phyloP scores from a whole-genome alignment of 2,113 vertebrate species.

The Hippocampus barbouri region DNA sequence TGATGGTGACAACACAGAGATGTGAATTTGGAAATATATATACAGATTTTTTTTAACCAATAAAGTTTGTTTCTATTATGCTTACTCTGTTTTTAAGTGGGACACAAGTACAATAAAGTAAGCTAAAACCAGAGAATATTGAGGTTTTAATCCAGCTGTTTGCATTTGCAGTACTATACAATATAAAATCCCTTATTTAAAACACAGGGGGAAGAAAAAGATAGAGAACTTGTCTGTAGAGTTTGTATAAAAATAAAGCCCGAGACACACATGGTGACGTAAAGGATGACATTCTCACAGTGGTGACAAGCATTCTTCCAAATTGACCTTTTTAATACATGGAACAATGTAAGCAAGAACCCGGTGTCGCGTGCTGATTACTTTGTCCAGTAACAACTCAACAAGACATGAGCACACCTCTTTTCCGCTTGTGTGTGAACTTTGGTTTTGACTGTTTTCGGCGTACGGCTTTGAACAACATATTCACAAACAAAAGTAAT shows the following conservation, averaged over 20 bases:
- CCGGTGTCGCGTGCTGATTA: slow-evolving; percentile 32
- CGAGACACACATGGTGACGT: slow-evolving; percentile 24
- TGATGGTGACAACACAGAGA: slow-evolving; percentile 26
- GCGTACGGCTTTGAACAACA: slow-evolving; percentile 27
- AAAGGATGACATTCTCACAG: slow-evolving; percentile 12
- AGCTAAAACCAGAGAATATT: slow-evolving; percentile 13
- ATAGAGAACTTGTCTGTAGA: slow-evolving; percentile 57
- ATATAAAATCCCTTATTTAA: slow-evolving; percentile 68
- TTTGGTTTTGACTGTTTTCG: slow-evolving; percentile 68
- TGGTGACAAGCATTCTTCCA: slow-evolving; percentile 11
- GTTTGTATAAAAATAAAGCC: slow-evolving; percentile 27
- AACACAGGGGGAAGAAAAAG: slow-evolving; percentile 33
- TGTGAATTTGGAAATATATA: slow-evolving; percentile 16
- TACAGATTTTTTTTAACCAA: slow-evolving; percentile 17
- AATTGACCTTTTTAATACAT: slow-evolving; percentile 18
- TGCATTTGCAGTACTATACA: slow-evolving; percentile 64
- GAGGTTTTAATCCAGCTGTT: slow-evolving; percentile 71
- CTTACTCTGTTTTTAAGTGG: background rate
- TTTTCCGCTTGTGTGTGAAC: slow-evolving; percentile 30
- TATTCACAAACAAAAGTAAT: slow-evolving; percentile 12
- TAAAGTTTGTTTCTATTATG: slow-evolving; percentile 24
- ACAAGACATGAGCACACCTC: slow-evolving; percentile 9
- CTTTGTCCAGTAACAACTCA: slow-evolving; percentile 58
- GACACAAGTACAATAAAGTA: background rate
- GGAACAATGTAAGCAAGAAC: slow-evolving; percentile 18